phyloP scores from a whole-genome alignment of 30 jellyfish, hydroid and myxozoan genomes.

The Rhopilema esculentum region DNA sequence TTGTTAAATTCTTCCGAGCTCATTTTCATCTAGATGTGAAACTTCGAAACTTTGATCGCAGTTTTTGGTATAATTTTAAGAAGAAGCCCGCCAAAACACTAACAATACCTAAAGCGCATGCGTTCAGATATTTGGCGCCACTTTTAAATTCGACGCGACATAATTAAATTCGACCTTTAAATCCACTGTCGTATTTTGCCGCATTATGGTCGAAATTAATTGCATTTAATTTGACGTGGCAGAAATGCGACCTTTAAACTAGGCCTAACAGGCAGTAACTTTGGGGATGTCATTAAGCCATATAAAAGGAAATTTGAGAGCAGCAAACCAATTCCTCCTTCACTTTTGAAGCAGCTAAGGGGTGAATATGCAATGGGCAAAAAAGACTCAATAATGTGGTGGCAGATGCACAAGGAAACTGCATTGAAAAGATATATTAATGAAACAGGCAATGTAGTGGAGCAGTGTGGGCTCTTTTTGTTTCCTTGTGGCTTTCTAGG shows the following conservation, averaged over 20 bases:
- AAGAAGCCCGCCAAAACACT: background rate
- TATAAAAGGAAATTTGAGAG: background rate
- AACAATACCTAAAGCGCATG: conserved; percentile 17
- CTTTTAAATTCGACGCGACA: conserved; percentile 4
- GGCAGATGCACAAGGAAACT: conserved; percentile 31
- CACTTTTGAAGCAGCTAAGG: no score
- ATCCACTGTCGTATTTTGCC: background rate
- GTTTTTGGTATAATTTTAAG: background rate
- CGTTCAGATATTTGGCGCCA: conserved; percentile 12
- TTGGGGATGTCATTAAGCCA: conserved; percentile 7
- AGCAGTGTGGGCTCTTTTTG: background rate
- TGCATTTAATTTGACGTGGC: background rate
- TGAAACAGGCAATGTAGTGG: background rate
- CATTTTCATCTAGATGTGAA: background rate
- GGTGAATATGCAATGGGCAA: background rate
- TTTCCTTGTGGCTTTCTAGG: conserved; percentile 23
- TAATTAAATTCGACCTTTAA: conserved; percentile 18
- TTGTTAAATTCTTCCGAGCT: background rate
- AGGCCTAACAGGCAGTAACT: conserved; percentile 3
- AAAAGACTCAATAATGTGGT: conserved; percentile 22
- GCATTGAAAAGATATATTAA: background rate
- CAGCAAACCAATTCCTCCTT: no score
- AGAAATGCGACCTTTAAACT: conserved; percentile 17
- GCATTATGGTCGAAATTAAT: background rate
- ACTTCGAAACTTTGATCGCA: background rate